These are phyloP conservation scores for Chrysolina haemoptera DNA, from an alignment of 2,888 invertebrate species.

Conservation along the genomic window DNA sequence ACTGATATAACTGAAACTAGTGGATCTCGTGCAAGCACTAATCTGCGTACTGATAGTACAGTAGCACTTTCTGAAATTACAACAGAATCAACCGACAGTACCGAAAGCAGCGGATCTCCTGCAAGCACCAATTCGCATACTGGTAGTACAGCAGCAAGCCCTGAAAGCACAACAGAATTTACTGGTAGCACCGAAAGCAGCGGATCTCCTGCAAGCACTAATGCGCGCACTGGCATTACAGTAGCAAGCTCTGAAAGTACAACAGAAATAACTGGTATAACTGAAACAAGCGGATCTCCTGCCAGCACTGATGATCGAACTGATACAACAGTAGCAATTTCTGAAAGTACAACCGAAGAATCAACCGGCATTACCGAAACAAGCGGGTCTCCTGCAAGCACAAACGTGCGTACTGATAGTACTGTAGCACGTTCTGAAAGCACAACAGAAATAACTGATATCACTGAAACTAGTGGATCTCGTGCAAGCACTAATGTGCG, in stretches of 20 bases:
- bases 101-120: constrained; percentile 27
- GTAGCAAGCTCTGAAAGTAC: constrained; percentile 46
- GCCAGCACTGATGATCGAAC: not conserved
- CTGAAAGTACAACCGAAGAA: constrained; percentile 29
- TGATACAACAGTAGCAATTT: constrained; percentile 24
- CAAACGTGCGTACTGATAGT: not conserved
- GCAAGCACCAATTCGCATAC: constrained; percentile 21
- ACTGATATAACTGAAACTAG: constrained; percentile 27
- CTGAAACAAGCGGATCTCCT: constrained; percentile 24
- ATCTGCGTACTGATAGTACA: not conserved
- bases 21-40: not conserved
- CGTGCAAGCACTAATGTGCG: too few relatives aligned
- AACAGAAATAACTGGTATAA: constrained; percentile 32
- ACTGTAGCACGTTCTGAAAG: not conserved
- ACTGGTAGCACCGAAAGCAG: constrained; percentile 31
- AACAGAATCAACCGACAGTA: not conserved
- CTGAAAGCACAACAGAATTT: constrained; percentile 28
- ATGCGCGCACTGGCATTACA: constrained; percentile 42
- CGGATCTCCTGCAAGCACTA: constrained; percentile 40
- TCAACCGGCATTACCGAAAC: not conserved
- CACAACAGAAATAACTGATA: not conserved
- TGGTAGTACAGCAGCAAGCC: constrained; percentile 30
- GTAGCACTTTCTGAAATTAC: constrained; percentile 37
- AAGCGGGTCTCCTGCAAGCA: not conserved
- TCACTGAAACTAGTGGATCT: not conserved